phyloP scores from a whole-genome alignment of 1,140 invertebrate genomes.

The Aphis gossypii region DNA sequence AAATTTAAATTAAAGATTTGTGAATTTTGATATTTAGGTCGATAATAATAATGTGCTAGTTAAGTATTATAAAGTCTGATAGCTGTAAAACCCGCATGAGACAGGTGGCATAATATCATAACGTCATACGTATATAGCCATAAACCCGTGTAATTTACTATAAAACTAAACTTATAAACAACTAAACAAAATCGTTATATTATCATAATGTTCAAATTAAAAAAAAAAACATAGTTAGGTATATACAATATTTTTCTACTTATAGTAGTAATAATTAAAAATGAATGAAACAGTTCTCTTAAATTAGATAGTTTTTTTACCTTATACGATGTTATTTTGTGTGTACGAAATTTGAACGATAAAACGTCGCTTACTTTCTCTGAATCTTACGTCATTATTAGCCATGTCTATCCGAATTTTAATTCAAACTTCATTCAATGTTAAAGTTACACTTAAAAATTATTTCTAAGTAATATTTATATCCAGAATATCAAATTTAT shows the following conservation, averaged over 20 bases:
- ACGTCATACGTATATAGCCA: background rate
- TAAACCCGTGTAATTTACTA: background rate
- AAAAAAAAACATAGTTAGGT: background rate
- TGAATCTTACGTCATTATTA: background rate
- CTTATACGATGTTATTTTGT: background rate
- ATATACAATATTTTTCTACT: background rate
- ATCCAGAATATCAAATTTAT: background rate
- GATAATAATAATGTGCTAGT: background rate
- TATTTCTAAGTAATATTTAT: background rate
- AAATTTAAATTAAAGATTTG: background rate
- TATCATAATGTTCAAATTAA: background rate
- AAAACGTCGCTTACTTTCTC: slow-evolving; percentile 23
- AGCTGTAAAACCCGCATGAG: slow-evolving; percentile 44
- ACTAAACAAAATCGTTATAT: background rate
- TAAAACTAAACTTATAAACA: background rate
- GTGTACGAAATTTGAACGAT: background rate
- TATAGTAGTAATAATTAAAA: background rate
- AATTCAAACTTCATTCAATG: background rate
- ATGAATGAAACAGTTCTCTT: background rate
- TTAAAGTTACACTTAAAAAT: background rate
- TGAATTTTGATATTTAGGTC: slow-evolving; percentile 15
- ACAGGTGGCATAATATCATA: background rate
- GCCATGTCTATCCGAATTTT: background rate
- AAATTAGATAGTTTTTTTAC: background rate
- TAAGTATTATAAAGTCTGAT: background rate